phyloP scores from a whole-genome alignment of 2,888 invertebrate genomes.

The Agriopis aurantiaria region DNA sequence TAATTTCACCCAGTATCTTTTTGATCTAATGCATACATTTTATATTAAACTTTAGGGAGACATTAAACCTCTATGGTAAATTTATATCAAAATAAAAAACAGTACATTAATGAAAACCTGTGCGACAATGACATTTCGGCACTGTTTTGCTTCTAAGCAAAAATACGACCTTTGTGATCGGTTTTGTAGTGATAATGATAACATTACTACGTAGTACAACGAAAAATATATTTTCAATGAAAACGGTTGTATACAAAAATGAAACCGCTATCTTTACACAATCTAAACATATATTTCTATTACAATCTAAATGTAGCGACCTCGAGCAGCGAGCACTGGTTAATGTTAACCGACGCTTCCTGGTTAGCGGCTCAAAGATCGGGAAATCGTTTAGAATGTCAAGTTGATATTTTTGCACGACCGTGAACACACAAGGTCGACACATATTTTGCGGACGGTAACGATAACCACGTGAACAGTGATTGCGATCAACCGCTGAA shows the following conservation, averaged over 20 bases:
- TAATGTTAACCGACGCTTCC: constrained; percentile 78
- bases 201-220: no score
- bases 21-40: no score
- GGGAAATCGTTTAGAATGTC: constrained; percentile 84
- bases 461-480: constrained; percentile 80
- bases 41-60: no score
- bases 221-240: not conserved
- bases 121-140: no score
- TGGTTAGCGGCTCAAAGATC: constrained; percentile 81
- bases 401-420: constrained; percentile 83
- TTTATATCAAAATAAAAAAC: no score
- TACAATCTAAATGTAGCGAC: constrained; percentile 59
- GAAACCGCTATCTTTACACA: constrained; percentile 31
- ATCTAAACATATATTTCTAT: constrained; percentile 39
- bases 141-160: no score
- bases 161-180: no score
- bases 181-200: no score
- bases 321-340: constrained; percentile 73
- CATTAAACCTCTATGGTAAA: no score
- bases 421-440: constrained; percentile 81
- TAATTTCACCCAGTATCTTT: no score
- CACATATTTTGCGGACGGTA: constrained; percentile 71
- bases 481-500: constrained; percentile 71
- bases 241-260: constrained; percentile 5
- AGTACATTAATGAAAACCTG: no score